These are phyloP conservation scores for Fragum sueziense DNA, from an alignment of 2,888 invertebrate species.

Conservation along the genomic window DNA sequence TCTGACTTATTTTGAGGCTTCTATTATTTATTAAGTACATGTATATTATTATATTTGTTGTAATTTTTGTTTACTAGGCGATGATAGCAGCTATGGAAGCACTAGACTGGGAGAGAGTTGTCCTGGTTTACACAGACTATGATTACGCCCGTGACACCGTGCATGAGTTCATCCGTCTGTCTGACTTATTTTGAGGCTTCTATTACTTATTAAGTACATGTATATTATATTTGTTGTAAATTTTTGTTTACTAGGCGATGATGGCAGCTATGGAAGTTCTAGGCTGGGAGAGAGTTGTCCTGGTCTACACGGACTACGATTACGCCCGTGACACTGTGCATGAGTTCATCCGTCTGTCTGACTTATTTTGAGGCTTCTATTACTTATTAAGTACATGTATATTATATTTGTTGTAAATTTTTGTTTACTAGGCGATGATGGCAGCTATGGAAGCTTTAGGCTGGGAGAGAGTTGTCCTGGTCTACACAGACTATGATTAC, in stretches of 20 bases:
- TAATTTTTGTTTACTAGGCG: no score
- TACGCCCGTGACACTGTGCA: constrained; percentile 64
- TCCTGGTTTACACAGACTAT: constrained; percentile 77
- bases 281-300: constrained; percentile 81
- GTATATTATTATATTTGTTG: no score
- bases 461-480: constrained; percentile 81
- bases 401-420: no score
- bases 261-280: constrained; percentile 76
- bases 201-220: no score
- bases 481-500: constrained; percentile 75
- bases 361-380: no score
- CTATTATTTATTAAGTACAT: no score
- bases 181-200: no score
- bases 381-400: no score
- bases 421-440: constrained; percentile 74
- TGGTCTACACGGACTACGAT: constrained; percentile 76
- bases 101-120: constrained; percentile 81
- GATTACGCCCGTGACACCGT: constrained; percentile 64
- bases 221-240: no score
- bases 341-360: constrained; percentile 64
- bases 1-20: no score
- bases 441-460: constrained; percentile 77
- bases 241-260: constrained; percentile 78
- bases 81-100: constrained; percentile 76
- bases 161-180: constrained; percentile 64